Evolutionary conservation across 2,888 invertebrate genomes (phyloP), one percentile per base, ranked within the genome.

Genomic region (Drosophila formosana): DNA sequence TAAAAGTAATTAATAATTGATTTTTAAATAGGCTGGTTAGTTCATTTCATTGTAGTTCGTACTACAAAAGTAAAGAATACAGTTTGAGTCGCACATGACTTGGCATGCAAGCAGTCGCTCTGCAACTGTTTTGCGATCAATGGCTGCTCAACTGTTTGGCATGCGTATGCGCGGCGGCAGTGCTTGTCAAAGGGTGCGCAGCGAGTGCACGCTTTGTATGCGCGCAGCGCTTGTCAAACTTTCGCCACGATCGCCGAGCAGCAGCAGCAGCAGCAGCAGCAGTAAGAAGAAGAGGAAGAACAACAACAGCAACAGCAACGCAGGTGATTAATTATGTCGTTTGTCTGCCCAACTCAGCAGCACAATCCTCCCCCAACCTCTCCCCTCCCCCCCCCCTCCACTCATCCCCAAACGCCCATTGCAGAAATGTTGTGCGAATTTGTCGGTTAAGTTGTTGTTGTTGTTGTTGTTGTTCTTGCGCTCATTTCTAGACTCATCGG

Each of bases 401-500:
- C 18, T 18, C 18, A 2, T 9, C 32, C 6, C 1, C 30, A 30
- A n/a, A 8, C 11, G 5, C 5, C 46, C 47, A 53, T 46, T 74
- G 66, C 74, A 65, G 65, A 77, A 75, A 72, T 57, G 18, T 55
- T 73, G 57, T 73, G 78, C 75, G 74, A 75, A 75, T 73, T 75
- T 73, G 68, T 65, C 43, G 73, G 57, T 68, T 74, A 63, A 67
- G 60, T 73, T 55, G 43, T 28, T 51, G 55, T 58, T 78, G 30
- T 56, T n/a, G n/a, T n/a, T n/a, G n/a, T n/a, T n/a, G n/a, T 78
- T 18, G 61, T 52, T 75, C 72, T 50, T 74, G 63, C 64, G 74
- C 64, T 80, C 77, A 71, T 72, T 75, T 63, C 66, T 75, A 78
- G 58, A 64, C 73, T 73, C 80, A 76, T 65, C 56, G 77, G 62